phyloP scores from a whole-genome alignment of 1,140 invertebrate species.

The Drosophila sturtevanti region DNA sequence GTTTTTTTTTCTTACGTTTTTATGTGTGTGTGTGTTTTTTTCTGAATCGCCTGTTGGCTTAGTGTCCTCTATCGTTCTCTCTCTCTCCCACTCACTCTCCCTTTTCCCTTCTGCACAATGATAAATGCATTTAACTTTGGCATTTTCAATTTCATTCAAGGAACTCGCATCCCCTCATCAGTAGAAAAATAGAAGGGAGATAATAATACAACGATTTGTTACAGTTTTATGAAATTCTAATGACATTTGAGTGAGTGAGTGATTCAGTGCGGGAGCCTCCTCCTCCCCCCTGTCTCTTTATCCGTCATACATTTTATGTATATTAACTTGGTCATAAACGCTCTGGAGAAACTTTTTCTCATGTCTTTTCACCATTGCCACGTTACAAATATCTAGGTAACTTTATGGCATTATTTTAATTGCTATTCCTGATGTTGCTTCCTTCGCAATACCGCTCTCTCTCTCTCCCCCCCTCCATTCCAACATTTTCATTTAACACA shows the following conservation, averaged over 20 bases:
- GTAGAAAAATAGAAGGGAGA: neutral
- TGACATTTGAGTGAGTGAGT: conserved; percentile 57
- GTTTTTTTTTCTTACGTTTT: conserved; percentile 10
- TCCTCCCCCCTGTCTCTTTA: neutral
- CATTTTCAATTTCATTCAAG: conserved; percentile 65
- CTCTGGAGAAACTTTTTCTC: conserved; percentile 44
- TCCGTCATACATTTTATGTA: neutral
- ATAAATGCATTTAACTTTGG: conserved; percentile 69
- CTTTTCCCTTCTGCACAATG: conserved; percentile 25
- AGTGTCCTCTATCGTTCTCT: neutral
- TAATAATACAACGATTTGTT: conserved; percentile 49
- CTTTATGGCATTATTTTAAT: conserved; percentile 78
- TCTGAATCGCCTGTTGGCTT: conserved; percentile 40
- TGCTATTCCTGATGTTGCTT: conserved; percentile 56
- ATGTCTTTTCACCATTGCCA: neutral
- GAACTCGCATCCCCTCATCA: conserved; percentile 2
- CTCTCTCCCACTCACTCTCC: neutral
- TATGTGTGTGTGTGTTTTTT: too few species aligned
- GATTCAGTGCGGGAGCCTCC: neutral
- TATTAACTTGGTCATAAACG: neutral
- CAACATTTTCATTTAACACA: neutral
- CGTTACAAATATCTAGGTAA: conserved; percentile 41
- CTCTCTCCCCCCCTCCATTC: neutral
- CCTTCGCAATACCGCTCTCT: neutral
- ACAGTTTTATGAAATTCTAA: conserved; percentile 70